Conservation (phyloP, 2,888 invertebrate genomes). For the Plebejus melissa region DNA sequence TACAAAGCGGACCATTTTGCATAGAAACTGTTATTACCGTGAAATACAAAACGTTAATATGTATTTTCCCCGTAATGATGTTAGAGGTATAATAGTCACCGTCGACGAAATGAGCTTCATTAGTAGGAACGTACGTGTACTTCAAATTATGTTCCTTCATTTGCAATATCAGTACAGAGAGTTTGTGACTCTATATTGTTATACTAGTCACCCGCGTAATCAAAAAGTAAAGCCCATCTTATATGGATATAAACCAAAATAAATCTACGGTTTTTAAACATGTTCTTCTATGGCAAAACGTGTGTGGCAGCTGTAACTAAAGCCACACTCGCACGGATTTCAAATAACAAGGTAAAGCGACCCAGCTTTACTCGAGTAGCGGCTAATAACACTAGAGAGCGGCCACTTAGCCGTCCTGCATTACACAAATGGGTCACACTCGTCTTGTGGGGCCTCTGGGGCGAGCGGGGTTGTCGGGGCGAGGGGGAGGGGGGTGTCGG, state of each 20-base stretch:
- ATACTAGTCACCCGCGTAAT: neutral
- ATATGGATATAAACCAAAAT: neutral
- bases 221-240: neutral
- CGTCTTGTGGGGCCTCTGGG: conserved; percentile 3
- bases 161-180: neutral
- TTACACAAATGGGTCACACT: conserved; percentile 11
- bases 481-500: neutral
- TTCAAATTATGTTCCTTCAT: neutral
- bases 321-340: neutral
- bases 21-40: neutral
- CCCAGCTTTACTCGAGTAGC: neutral
- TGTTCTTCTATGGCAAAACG: neutral
- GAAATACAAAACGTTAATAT: neutral
- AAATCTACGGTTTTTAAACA: neutral
- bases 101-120: neutral
- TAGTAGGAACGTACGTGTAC: neutral
- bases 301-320: neutral
- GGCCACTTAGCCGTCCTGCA: neutral
- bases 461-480: neutral
- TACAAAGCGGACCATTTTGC: neutral
- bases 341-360: neutral
- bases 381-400: conserved; percentile 6
- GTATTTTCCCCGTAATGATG: neutral
- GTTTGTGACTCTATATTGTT: neutral
- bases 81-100: neutral